phyloP scores from a whole-genome alignment of 2,797 vertebrate genomes.

The Sus cebifrons region DNA sequence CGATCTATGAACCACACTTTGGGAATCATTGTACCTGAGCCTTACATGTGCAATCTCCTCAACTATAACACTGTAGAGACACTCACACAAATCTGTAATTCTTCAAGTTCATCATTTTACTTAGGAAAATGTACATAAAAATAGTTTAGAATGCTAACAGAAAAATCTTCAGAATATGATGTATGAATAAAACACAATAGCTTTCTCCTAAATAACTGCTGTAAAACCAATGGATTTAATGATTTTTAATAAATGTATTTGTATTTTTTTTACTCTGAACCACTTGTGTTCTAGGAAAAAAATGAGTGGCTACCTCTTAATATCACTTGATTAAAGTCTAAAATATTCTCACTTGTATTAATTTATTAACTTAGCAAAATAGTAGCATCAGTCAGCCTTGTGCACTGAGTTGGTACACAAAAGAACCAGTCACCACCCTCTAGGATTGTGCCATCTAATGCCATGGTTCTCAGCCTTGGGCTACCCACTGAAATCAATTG shows the following conservation, averaged over 20 bases:
- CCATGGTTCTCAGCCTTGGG: neutral
- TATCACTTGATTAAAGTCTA: neutral
- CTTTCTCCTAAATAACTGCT: neutral
- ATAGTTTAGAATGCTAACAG: neutral
- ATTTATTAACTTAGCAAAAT: neutral
- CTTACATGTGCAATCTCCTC: neutral
- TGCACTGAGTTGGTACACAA: neutral
- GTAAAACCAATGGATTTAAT: neutral
- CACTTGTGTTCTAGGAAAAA: neutral
- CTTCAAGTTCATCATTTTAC: neutral
- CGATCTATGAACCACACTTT: neutral
- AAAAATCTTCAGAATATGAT: neutral
- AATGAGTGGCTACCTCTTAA: neutral
- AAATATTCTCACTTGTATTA: neutral
- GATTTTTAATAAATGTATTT: neutral
- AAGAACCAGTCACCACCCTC: neutral
- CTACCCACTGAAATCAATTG: neutral
- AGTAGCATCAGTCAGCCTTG: neutral
- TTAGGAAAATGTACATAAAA: constrained; percentile 7
- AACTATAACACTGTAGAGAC: neutral
- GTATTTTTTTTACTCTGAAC: neutral
- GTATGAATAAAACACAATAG: neutral
- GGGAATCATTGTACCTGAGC: neutral
- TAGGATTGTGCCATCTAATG: neutral
- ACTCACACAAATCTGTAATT: neutral